Percentiles rank a stretch among this genome's conserved stretches.
phyloP scores from a whole-genome alignment of 2,797 vertebrate genomes.

The Gymnothorax javanicus region DNA sequence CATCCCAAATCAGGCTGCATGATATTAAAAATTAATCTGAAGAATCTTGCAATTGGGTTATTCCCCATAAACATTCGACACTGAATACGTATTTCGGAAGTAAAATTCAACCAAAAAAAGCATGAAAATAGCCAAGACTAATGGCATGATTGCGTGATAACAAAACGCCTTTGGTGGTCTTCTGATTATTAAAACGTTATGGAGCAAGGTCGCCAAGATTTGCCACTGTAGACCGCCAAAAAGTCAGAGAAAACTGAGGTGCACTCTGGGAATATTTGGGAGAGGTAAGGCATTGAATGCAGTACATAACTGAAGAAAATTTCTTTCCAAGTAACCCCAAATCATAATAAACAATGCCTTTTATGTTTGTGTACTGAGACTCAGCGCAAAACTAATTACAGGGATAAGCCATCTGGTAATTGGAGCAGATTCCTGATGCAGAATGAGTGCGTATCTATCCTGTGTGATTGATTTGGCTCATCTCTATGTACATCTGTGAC shows the following conservation, averaged over 20 bases:
- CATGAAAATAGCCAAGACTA: background rate
- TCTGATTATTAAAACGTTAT: background rate
- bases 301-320: conserved; percentile 49
- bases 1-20: background rate
- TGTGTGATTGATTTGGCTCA: background rate
- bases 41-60: conserved; percentile 5
- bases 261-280: conserved; percentile 50
- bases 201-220: background rate
- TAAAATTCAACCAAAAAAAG: background rate
- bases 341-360: conserved; percentile 32
- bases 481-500: no score
- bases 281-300: conserved; percentile 54
- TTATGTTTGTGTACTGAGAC: conserved; percentile 44
- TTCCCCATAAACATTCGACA: conserved; percentile 7
- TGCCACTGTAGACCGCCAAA: background rate
- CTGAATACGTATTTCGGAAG: background rate
- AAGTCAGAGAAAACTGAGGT: conserved; percentile 13
- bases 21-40: conserved; percentile 11
- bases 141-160: no score
- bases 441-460: background rate
- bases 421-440: background rate
- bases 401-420: conserved; percentile 27
- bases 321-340: conserved; percentile 47
- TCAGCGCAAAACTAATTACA: conserved; percentile 46
- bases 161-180: background rate